Base-by-base conservation (phyloP, 92 coral and sea anemone species). In the Siderastrea radians region DNA sequence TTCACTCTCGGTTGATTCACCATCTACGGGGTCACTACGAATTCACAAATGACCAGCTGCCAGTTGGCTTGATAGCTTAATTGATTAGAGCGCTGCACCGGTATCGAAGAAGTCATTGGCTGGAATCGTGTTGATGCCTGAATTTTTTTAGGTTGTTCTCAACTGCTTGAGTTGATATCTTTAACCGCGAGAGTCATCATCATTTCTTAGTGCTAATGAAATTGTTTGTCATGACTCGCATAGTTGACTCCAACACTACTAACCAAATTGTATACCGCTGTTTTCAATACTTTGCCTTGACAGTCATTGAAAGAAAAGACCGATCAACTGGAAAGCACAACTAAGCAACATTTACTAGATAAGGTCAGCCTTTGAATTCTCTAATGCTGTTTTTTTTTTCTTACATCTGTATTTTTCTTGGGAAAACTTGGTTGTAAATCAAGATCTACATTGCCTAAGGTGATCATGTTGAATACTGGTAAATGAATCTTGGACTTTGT, bases 291-390 rank as follows among this genome's bases (percentile, higher is more conserved):
- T 52, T 72, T 72, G 68, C 10, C 47, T 83, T 60, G 4, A 49
- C 38, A 84, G 87, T 73, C 94, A 12, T 63, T 84, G 14, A 86
- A 92, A 72, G 95, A 88, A 26, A 89, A 84, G 43, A 84, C 61
- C 44, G 87, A 77, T 16, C 89, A 88, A 6, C 59, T 84, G 79
- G 80, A 61, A 77, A 86, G 9, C 15, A 4, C 84, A 7, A 17
- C 76, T 52, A 16, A 75, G 54, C 77, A 86, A 2, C 68, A 79
- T 16, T 12, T 76, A 15, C 68, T 54, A 43, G 85, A 86, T 49
- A 84, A 84, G 87, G 87, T 84, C 9, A 50, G 74, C 19, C 15
- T 1, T 4, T 43, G 15, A 64, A 57, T 38, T 51, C 17, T 49
- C 5, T 1, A 17, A 52, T 55, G 6, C 2, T 6, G 1, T 14